A percentile compares a stretch with the other conserved stretches of the same genome.
Conservation (phyloP, 2,797 vertebrate genomes). For the Myoxocephalus aenaeus region DNA sequence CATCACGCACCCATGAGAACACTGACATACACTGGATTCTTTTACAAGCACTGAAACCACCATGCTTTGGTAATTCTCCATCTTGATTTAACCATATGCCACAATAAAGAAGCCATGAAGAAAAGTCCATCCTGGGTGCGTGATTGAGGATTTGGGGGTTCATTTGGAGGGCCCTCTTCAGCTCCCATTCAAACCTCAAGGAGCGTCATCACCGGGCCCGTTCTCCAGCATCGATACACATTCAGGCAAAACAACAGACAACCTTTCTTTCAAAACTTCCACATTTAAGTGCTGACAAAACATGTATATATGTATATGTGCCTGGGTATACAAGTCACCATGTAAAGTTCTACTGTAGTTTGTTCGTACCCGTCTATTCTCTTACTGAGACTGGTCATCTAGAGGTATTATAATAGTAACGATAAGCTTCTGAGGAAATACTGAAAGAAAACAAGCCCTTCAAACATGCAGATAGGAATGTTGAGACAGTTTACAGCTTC, state of each 20-base stretch:
- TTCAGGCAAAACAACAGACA: conserved; percentile 38
- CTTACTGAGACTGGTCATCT: conserved; percentile 45
- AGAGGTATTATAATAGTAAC: conserved; percentile 46
- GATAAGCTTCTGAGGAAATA: conserved; percentile 56
- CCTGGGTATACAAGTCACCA: conserved; percentile 16
- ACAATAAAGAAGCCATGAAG: neutral
- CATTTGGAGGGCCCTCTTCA: conserved; percentile 58
- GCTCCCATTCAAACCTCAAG: conserved; percentile 34
- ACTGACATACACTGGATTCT: neutral
- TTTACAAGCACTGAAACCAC: conserved; percentile 2
- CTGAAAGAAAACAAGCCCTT: conserved; percentile 65
- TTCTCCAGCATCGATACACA: conserved; percentile 47
- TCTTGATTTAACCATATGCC: neutral
- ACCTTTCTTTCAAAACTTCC: conserved; percentile 17
- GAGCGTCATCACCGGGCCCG: conserved; percentile 63
- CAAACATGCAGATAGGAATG: conserved; percentile 73
- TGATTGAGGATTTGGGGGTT: conserved; percentile 16
- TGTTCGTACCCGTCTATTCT: conserved; percentile 40
- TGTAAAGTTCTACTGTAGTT: conserved; percentile 33
- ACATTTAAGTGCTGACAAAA: conserved; percentile 33
- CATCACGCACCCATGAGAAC: neutral
- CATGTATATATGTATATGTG: neutral
- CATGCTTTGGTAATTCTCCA: conserved; percentile 21
- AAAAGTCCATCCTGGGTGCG: neutral
- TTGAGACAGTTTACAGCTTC: conserved; percentile 40